phyloP scores from a whole-genome alignment of 2,113 vertebrate species.

The Cyanistes caeruleus region DNA sequence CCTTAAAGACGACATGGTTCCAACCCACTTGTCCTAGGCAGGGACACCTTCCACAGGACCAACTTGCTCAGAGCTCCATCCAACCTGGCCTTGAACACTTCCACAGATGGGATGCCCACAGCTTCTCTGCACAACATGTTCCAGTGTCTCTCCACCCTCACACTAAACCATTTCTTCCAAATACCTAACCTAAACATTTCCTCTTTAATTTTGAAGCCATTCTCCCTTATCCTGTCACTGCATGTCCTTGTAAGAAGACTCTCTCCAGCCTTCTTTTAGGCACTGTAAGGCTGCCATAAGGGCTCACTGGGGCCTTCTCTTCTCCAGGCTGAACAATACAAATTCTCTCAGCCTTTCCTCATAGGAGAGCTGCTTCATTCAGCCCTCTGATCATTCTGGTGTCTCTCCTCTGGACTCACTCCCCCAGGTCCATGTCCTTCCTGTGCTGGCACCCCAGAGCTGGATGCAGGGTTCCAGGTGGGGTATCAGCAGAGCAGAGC shows the following conservation, averaged over 20 bases:
- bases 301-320: neutral
- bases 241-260: neutral
- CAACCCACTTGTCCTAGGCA: neutral
- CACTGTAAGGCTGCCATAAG: neutral
- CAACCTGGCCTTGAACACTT: neutral
- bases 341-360: neutral
- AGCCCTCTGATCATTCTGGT: rapidly evolving
- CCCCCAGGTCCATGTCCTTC: rapidly evolving
- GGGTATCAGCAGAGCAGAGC: neutral
- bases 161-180: neutral
- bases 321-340: neutral
- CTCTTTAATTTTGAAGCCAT: neutral
- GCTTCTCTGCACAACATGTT: neutral
- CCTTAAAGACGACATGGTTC: neutral
- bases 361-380: neutral
- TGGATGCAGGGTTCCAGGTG: rapidly evolving
- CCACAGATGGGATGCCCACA: neutral
- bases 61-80: neutral
- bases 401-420: rapidly evolving
- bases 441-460: neutral
- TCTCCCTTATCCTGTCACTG: neutral
- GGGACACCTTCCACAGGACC: neutral
- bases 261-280: neutral
- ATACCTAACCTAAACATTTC: neutral
- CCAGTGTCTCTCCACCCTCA: neutral